Percentiles rank a stretch among this genome's conserved stretches.
Evolutionary conservation across 1,140 invertebrate genomes (phyloP).

Genomic region (Daktulosphaira vitifoliae): DNA sequence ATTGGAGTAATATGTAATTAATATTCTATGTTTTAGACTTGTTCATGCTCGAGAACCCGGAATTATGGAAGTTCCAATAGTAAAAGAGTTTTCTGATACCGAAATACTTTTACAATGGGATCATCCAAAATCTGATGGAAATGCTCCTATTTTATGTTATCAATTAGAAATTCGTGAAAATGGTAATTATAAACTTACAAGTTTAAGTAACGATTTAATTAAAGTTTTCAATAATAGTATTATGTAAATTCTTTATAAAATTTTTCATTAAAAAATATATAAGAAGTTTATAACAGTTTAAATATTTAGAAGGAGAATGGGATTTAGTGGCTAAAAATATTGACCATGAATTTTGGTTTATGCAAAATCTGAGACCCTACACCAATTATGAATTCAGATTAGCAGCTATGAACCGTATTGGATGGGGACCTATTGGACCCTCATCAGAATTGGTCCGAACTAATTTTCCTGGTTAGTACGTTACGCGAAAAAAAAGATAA

Average conservation of each 20-base stretch:
- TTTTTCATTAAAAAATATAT: no score
- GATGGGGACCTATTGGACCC: slow-evolving; percentile 78
- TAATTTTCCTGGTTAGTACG: slow-evolving; percentile 23
- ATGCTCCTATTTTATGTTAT: slow-evolving; percentile 75
- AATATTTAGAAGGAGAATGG: slow-evolving; percentile 75
- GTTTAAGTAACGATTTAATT: no score
- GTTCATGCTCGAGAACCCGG: slow-evolving; percentile 64
- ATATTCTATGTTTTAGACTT: slow-evolving; percentile 46
- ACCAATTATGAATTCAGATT: slow-evolving; percentile 82
- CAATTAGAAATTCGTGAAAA: slow-evolving; percentile 68
- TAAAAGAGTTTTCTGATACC: slow-evolving; percentile 68
- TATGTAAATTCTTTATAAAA: no score
- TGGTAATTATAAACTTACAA: no score
- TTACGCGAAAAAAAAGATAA: not conserved
- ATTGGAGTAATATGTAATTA: no score
- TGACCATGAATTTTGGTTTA: slow-evolving; percentile 84
- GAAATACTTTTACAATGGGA: slow-evolving; percentile 85
- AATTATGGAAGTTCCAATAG: slow-evolving; percentile 77
- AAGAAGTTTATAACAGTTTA: no score
- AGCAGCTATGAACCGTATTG: slow-evolving; percentile 80
- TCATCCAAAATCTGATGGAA: slow-evolving; percentile 72
- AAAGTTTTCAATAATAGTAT: no score
- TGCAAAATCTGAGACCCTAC: slow-evolving; percentile 65
- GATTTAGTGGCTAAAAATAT: slow-evolving; percentile 76
- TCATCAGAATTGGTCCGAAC: slow-evolving; percentile 62